phyloP scores from a whole-genome alignment of 2,113 vertebrate species.

The Cariama cristata region DNA sequence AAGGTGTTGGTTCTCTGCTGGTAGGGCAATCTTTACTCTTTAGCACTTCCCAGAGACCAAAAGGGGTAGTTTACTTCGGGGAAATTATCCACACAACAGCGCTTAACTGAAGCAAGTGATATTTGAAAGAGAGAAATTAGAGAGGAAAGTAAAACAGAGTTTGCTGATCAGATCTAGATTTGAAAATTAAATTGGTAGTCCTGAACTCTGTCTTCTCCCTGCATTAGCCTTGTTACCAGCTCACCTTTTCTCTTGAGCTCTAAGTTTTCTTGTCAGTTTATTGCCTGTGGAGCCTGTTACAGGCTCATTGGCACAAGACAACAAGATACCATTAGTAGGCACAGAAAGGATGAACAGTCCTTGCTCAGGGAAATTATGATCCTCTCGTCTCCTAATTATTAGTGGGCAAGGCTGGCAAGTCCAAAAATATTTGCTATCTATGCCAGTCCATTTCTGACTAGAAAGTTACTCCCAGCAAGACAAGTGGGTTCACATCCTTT shows the following conservation, averaged over 20 bases:
- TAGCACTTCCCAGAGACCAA: neutral
- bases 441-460: neutral
- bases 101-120: rapidly evolving
- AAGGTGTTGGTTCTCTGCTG: neutral
- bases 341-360: neutral
- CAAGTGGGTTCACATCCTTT: neutral
- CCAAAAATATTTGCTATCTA: neutral
- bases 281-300: neutral
- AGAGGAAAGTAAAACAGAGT: neutral
- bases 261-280: neutral
- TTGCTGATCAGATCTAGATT: neutral
- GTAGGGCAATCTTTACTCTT: neutral
- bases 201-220: neutral
- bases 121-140: neutral
- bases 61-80: neutral
- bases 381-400: neutral
- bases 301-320: neutral
- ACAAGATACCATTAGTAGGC: neutral
- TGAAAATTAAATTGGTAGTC: neutral
- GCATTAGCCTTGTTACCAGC: neutral
- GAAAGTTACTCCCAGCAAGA: neutral
- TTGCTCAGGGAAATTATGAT: neutral
- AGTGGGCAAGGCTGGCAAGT: neutral
- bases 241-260: neutral
- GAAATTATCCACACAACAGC: neutral